These are phyloP conservation scores for Oscheius myriophilus DNA, from an alignment of 2,888 invertebrate species.

Conservation along the genomic window DNA sequence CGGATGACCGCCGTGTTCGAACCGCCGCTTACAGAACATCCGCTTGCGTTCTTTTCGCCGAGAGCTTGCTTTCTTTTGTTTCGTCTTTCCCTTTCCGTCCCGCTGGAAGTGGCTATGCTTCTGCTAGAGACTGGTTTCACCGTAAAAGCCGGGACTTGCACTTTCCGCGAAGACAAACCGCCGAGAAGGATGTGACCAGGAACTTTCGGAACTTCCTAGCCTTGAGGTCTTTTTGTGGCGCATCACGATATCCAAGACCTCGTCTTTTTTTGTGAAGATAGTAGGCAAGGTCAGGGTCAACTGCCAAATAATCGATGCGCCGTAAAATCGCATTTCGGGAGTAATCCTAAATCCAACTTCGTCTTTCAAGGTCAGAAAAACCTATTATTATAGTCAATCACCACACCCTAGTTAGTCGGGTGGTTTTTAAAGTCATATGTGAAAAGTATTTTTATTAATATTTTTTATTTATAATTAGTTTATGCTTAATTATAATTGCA, in stretches of 20 bases:
- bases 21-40: too few relatives aligned
- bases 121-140: constrained; percentile 24
- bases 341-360: constrained; percentile 25
- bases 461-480: too few relatives aligned
- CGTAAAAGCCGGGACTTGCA: constrained; percentile 24
- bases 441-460: too few relatives aligned
- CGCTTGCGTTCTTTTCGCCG: too few relatives aligned
- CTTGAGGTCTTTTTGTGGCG: neutral
- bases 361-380: constrained; percentile 18
- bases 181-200: constrained; percentile 15
- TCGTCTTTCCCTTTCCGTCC: constrained; percentile 7
- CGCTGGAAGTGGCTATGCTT: constrained; percentile 7
- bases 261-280: constrained; percentile 13
- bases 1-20: too few relatives aligned
- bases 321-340: constrained; percentile 23
- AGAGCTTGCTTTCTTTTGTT: too few relatives aligned
- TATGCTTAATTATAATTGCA: too few relatives aligned
- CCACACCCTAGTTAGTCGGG: too few relatives aligned
- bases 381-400: too few relatives aligned
- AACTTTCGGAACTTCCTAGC: neutral
- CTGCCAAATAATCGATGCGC: constrained; percentile 26
- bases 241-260: too few relatives aligned
- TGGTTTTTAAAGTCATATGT: too few relatives aligned
- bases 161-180: constrained; percentile 14
- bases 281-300: constrained; percentile 21